Base-by-base conservation (phyloP, 2,797 vertebrate genomes). In the Sylvilagus floridanus region DNA sequence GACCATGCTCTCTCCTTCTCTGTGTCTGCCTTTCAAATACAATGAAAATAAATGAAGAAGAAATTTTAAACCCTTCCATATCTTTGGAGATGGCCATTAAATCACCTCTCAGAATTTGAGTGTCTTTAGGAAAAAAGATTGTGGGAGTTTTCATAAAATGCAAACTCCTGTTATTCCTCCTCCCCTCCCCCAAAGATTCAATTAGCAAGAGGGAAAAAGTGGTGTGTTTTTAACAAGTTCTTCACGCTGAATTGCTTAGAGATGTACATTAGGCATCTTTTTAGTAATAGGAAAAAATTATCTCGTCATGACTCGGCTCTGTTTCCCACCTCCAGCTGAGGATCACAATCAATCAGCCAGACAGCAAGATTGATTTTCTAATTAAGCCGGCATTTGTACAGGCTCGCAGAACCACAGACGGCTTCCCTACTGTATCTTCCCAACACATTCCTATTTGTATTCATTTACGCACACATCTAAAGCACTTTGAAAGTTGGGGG, bases 301-400 rank as follows among this genome's bases (percentile, higher is more conserved):
- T 98, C 98, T 97, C 93, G 94, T 98, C 97, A 97, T 97, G 97
- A 98, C 97, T 98, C 96, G 95, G 90, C 97, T 97, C 97, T 97
- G 98, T 97, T 97, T 97, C 96, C 95, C 95, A 89, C 90, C 96
- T 97, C 97, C 10, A 1, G 66, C 84, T 37, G 66, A 96, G 94
- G 96, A 97, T 88, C 97, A 97, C 96, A 97, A 98, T 98, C 98
- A 98, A 97, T 98, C 98, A 97, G 95, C 87, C 17, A 35, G 97
- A 98, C 98, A 98, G 97, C n/a, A 54, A 98, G 97, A 98, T 97
- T 98, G 97, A 98, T 98, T 98, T 98, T 98, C 97, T 98, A 98
- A 98, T 98, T 98, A 98, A 98, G 98, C 97, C 93, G 68, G 97
- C 97, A 97, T 98, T 98, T 98, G 98, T 98, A 97, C 96, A 96